These are phyloP conservation scores for Rynchops niger DNA, from an alignment of 2,113 vertebrate species.

Conservation along the genomic window DNA sequence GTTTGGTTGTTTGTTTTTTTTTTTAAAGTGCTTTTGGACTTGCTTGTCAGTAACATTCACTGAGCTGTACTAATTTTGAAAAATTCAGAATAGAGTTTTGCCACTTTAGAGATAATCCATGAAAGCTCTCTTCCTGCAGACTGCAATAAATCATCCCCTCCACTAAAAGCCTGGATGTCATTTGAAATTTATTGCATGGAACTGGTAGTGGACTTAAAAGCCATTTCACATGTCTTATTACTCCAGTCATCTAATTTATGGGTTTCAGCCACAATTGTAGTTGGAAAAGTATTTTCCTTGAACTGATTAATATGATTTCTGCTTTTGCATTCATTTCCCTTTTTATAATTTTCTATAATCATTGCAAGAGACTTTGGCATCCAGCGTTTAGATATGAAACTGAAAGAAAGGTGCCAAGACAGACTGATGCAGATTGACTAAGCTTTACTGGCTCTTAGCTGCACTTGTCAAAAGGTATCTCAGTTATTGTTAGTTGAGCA, in stretches of 20 bases:
- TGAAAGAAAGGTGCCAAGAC: conserved; percentile 49
- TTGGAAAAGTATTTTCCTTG: conserved; percentile 72
- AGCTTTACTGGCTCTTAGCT: conserved; percentile 64
- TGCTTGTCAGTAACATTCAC: conserved; percentile 69
- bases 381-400: conserved; percentile 16
- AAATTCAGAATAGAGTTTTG: conserved; percentile 80
- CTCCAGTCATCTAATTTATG: conserved; percentile 83
- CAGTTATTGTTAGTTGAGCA: conserved; percentile 68
- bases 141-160: conserved; percentile 79
- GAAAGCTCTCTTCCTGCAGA: conserved; percentile 78
- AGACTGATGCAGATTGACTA: conserved; percentile 59
- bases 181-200: conserved; percentile 82
- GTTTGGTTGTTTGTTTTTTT: background rate
- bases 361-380: conserved; percentile 14
- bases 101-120: conserved; percentile 81
- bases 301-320: conserved; percentile 72
- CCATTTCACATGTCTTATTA: conserved; percentile 83
- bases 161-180: conserved; percentile 81
- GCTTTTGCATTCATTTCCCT: conserved; percentile 57
- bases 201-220: conserved; percentile 80
- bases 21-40: conserved; percentile 30
- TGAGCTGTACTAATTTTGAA: conserved; percentile 77
- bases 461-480: conserved; percentile 74
- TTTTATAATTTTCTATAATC: background rate
- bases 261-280: conserved; percentile 72